Evolutionary conservation across 2,797 vertebrate genomes (phyloP), one percentile per base, ranked within the genome.

Genomic region (Chrysocyon brachyurus): DNA sequence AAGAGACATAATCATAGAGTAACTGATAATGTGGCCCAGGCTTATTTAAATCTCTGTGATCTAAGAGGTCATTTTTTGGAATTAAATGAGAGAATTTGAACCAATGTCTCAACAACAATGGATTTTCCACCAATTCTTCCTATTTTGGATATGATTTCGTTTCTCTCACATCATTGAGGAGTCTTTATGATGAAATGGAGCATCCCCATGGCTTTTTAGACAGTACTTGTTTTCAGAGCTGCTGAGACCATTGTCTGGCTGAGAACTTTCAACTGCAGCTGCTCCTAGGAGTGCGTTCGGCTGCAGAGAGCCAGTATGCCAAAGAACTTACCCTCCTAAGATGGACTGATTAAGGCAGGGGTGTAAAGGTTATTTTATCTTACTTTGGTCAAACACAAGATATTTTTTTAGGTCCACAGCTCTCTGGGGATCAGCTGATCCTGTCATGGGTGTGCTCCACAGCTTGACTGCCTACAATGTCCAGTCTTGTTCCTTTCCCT

Each of bases 211-310:
- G 12, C 4, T 66, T 73, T 75, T 6, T 79, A 5, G 40, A 16
- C 28, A 31, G 40, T 15, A 4, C 63, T 52, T 82, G 31, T 70
- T 57, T 31, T 28, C 40, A 17, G 26, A 72, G 40, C 17, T 57
- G 14, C n/a, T 54, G 66, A 72, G 56, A 46, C 57, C 26, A n/a
- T 2, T 56, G 10, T 63, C 46, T 15, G 19, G 19, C 2, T n/a
- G 57, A 75, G 12, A 46, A 11, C 31, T n/a, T 68, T 28, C n/a
- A 40, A 24, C 14, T 40, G 21, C 81, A 40, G 14, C 19, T 36
- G 28, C 24, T 36, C 2, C 36, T 0, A 0, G 24, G 31, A 49
- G 28, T n/a, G 11, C 3, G 31, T 52, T 59, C 9, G 33, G 33
- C 4, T 24, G 10, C 54, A 24, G 24, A 70, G 31, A n/a, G 6